phyloP scores from a whole-genome alignment of 2,797 vertebrate species.

The Gallinago nigripennis region DNA sequence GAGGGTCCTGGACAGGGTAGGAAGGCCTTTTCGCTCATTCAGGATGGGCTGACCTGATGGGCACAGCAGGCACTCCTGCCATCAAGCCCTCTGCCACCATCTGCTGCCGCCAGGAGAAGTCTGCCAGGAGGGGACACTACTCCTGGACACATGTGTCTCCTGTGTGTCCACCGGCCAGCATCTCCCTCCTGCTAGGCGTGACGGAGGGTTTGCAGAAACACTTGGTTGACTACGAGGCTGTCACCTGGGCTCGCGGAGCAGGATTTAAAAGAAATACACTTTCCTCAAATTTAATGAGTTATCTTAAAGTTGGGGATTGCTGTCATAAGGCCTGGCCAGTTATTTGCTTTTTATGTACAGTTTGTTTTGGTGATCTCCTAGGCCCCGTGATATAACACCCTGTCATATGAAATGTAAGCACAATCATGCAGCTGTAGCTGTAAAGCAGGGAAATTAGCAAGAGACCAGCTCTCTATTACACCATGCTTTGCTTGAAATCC shows the following conservation, averaged over 20 bases:
- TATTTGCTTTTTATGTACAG: neutral
- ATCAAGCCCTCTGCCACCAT: accelerated
- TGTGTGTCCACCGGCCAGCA: accelerated
- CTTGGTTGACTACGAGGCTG: neutral
- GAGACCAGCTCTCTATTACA: neutral
- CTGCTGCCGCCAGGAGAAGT: neutral
- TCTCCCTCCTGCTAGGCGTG: accelerated
- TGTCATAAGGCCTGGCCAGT: neutral
- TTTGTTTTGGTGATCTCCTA: slow-evolving; percentile 20
- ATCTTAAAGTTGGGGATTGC: neutral
- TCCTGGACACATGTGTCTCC: accelerated
- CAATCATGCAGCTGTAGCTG: neutral
- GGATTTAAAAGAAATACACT: neutral
- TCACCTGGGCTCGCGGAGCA: accelerated
- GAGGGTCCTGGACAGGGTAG: neutral
- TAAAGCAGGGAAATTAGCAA: neutral
- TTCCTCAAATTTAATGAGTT: neutral
- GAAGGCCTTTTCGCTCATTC: neutral
- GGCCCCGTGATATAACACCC: neutral
- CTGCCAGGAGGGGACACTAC: accelerated
- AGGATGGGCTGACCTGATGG: accelerated
- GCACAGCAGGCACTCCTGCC: neutral
- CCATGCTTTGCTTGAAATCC: neutral
- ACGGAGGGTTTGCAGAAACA: neutral
- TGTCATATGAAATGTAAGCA: neutral